phyloP scores from a whole-genome alignment of 2,888 invertebrate genomes.

The Thumatha senex region DNA sequence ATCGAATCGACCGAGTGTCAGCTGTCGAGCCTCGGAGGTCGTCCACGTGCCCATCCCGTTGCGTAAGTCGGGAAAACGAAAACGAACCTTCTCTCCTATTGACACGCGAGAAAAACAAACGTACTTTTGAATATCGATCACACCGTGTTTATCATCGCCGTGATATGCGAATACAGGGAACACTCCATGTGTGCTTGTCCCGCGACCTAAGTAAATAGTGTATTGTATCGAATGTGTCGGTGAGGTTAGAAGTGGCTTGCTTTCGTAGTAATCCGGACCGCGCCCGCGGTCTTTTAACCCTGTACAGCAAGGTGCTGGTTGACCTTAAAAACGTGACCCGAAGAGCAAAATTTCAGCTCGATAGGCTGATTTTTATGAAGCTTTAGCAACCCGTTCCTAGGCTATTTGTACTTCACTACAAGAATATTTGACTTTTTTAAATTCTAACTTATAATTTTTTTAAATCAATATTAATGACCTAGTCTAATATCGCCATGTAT shows the following conservation, averaged over 20 bases:
- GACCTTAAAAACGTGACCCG: slow-evolving; percentile 66
- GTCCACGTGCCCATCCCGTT: slow-evolving; percentile 66
- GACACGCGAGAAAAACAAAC: slow-evolving; percentile 71
- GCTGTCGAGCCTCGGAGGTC: slow-evolving; percentile 32
- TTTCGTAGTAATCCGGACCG: slow-evolving; percentile 62
- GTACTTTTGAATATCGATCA: slow-evolving; percentile 64
- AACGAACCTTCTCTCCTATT: slow-evolving; percentile 70
- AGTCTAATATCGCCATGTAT: too few species aligned
- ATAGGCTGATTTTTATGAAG: slow-evolving; percentile 61
- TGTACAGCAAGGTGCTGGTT: slow-evolving; percentile 64
- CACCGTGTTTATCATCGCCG: slow-evolving; percentile 63
- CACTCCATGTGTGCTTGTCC: slow-evolving; percentile 47
- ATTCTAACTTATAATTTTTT: too few species aligned
- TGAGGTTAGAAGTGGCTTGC: slow-evolving; percentile 55
- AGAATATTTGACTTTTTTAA: too few species aligned
- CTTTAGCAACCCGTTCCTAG: slow-evolving; percentile 28
- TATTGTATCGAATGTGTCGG: slow-evolving; percentile 39
- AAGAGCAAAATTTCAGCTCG: slow-evolving; percentile 42
- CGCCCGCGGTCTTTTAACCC: slow-evolving; percentile 70
- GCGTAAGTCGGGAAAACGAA: slow-evolving; percentile 67
- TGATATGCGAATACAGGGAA: slow-evolving; percentile 41
- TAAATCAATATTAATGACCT: too few species aligned
- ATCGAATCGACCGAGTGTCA: slow-evolving; percentile 33
- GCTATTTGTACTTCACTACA: too few species aligned
- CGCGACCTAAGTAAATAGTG: slow-evolving; percentile 52